Percentiles rank a stretch among this genome's conserved stretches.
phyloP scores from a whole-genome alignment of 1,140 invertebrate species.

The Globodera rostochiensis region DNA sequence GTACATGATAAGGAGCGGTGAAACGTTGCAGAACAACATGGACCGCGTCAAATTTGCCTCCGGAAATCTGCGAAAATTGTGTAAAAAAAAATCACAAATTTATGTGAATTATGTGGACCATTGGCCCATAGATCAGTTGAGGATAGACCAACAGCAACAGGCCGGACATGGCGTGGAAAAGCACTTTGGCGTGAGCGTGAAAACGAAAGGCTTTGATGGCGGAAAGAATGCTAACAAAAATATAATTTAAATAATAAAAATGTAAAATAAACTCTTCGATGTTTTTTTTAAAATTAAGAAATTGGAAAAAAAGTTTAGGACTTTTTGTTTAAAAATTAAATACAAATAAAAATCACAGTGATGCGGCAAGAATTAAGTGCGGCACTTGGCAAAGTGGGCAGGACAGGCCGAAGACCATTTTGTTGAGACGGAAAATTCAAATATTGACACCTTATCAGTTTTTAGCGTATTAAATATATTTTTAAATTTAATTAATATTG shows the following conservation, averaged over 20 bases:
- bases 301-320: background rate
- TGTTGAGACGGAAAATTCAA: no score
- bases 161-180: background rate
- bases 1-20: slow-evolving; percentile 17
- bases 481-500: no score
- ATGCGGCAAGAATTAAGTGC: slow-evolving; percentile 7
- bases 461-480: no score
- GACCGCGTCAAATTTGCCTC: slow-evolving; percentile 15
- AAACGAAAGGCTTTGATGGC: slow-evolving; percentile 18
- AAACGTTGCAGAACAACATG: slow-evolving; percentile 15
- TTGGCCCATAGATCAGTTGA: slow-evolving; percentile 15
- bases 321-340: background rate
- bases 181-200: background rate
- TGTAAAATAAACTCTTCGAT: background rate
- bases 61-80: slow-evolving; percentile 14
- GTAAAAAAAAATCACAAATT: background rate
- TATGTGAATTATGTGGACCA: background rate
- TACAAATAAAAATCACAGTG: background rate
- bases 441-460: no score
- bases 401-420: background rate
- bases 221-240: slow-evolving; percentile 2
- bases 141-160: slow-evolving; percentile 5
- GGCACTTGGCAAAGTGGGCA: slow-evolving; percentile 11
- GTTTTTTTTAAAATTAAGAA: no score
- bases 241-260: background rate